Base-by-base conservation (phyloP, 2,797 vertebrate genomes). In the Thripadectes ignobilis region DNA sequence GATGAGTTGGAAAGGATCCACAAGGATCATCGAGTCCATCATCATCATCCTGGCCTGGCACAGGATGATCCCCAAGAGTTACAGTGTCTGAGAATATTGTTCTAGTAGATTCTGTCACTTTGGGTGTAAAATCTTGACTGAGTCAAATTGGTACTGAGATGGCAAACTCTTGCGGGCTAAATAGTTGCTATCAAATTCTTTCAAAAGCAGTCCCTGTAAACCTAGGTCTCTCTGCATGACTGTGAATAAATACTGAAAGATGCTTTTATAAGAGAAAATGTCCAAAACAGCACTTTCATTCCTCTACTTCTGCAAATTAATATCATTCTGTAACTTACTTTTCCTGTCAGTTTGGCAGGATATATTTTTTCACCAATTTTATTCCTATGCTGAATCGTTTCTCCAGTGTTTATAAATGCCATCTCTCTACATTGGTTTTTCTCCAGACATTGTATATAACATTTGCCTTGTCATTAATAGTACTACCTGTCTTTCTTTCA, bases 281-380 rank as follows among this genome's bases (percentile, higher is more conserved):
- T 27, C 89, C 61, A 63, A 95, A 83, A 4, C 17, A 49, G 48
- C 46, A 58, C 34, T 84, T 91, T 66, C 5, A 19, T 14, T 87
- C 32, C 21, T 66, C 17, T 62, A 65, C 18, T 91, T 91, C 57
- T 61, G 21, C 45, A 79, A 82, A 63, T 66, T 67, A 86, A 88
- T 71, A 69, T 21, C 1, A 2, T 72, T 17, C n/a, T 54, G 32
- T 75, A 82, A 75, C 24, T 77, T 76, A 39, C 5, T 94, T 89
- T 71, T 82, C 41, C n/a, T 77, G 49, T 74, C 74, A 92, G 29
- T 73, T 85, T 92, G 93, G 59, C 90, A 95, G 75, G 55, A 74
- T 88, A 20, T 79, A 93, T 52, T 89, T 96, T 95, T 89, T 67
- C 48, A 66, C 20, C 45, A 89, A 39, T 88, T 95, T 93, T 89